Evolutionary conservation across 2,113 vertebrate species (phyloP), one percentile per base, ranked within the genome.

Genomic region (Upupa epops): DNA sequence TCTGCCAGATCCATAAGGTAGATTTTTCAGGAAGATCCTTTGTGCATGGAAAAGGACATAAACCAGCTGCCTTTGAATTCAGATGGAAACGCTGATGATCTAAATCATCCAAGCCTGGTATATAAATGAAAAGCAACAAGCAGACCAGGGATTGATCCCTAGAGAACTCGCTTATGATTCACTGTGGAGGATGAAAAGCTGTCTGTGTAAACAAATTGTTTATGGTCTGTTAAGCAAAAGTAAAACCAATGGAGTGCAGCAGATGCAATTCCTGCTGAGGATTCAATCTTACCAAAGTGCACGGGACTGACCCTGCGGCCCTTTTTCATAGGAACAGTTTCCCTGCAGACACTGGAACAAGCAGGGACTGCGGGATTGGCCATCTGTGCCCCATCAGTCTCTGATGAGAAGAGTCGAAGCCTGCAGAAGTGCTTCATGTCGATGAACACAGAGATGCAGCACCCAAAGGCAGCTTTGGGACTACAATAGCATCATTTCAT

Each of bases 201-300:
- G 92, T 92, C 88, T 86, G 5, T 94, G 88, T 95, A 96, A 96
- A 95, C 94, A 96, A 96, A 95, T 95, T 93, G 92, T 93, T 96
- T 93, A 83, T 73, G 91, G 92, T 95, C 96, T 93, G 92, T 89
- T 96, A 89, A 93, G 90, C 83, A 68, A 66, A 93, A 95, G 85
- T 75, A 88, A 83, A 96, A 70, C 36, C 89, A 73, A 72, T 29
- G 78, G 72, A 90, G 89, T 81, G 93, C 86, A 76, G 89, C 74
- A 82, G 89, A 94, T 68, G 86, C 71, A 88, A 90, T 87, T 94
- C 93, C 93, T 85, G 83, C 82, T 77, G 79, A 92, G 86, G 93
- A 94, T 83, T 92, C 95, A 73, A 60, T 90, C 92, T 88, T 28
- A 49, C 61, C 19, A 2, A 32, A 74, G 80, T 13, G 55, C 87